phyloP scores from a whole-genome alignment of 2,888 invertebrate genomes.

The Eretmocerus hayati region DNA sequence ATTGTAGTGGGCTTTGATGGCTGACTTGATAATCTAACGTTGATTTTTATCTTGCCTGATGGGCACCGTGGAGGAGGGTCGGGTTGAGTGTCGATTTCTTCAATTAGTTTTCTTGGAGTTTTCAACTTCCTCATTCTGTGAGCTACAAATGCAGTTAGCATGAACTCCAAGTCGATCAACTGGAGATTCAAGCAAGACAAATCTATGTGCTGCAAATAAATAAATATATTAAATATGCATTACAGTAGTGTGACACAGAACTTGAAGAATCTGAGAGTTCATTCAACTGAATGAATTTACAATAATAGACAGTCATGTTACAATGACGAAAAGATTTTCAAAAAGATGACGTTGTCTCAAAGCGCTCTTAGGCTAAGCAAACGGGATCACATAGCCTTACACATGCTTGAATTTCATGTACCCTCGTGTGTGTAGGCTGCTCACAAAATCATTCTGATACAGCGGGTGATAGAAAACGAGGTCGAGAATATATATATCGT shows the following conservation, averaged over 20 bases:
- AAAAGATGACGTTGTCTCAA: conserved; percentile 6
- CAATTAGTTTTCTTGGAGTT: conserved; percentile 63
- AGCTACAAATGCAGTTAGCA: conserved; percentile 74
- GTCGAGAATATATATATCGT: background rate
- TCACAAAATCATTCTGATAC: conserved; percentile 5
- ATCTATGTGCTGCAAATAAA: conserved; percentile 56
- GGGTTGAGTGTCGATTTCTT: conserved; percentile 58
- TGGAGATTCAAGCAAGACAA: conserved; percentile 59
- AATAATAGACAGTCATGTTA: background rate
- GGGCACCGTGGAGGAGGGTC: conserved; percentile 59
- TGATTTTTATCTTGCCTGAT: conserved; percentile 59
- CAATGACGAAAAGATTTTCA: background rate
- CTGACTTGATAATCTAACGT: conserved; percentile 49
- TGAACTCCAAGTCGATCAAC: conserved; percentile 60
- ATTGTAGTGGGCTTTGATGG: conserved; percentile 31
- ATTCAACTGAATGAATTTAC: background rate
- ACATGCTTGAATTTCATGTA: conserved; percentile 20
- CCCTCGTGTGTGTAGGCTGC: conserved; percentile 20
- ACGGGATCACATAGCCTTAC: conserved; percentile 20
- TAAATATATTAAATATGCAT: background rate
- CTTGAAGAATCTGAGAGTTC: background rate
- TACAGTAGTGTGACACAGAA: background rate
- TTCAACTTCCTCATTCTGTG: conserved; percentile 72
- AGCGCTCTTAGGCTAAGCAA: conserved; percentile 19
- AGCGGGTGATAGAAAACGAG: conserved; percentile 10